These are phyloP conservation scores for Tuta absoluta DNA, from an alignment of 2,888 invertebrate genomes.

Conservation along the genomic window DNA sequence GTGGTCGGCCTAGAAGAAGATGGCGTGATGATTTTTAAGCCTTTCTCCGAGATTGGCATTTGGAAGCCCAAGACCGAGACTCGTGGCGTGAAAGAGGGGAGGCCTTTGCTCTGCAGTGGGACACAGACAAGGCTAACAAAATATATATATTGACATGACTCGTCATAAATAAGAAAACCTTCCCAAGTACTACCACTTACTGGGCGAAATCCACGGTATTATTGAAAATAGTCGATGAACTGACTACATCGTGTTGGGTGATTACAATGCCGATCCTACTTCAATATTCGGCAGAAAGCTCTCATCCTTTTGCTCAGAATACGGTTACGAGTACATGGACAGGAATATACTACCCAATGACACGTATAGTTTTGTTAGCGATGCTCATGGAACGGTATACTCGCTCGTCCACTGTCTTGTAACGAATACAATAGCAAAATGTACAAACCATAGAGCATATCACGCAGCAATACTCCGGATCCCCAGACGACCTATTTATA, in stretches of 20 bases:
- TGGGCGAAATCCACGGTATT: not conserved
- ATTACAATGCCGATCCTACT: conserved; percentile 7
- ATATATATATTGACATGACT: not conserved
- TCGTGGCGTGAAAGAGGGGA: no score
- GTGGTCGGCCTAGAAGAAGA: no score
- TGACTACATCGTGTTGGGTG: not conserved
- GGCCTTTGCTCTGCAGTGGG: no score
- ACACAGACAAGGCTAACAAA: not conserved
- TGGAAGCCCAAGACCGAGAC: no score
- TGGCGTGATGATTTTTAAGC: no score
- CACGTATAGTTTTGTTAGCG: conserved; percentile 11
- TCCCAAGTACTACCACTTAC: not conserved
- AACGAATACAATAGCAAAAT: not conserved
- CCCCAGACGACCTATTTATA: no score
- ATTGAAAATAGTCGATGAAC: not conserved
- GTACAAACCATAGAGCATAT: no score
- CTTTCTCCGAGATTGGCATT: no score
- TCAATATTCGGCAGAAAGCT: not conserved
- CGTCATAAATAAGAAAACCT: not conserved
- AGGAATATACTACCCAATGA: not conserved
- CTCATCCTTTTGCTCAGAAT: not conserved
- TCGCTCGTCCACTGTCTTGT: conserved; percentile 1
- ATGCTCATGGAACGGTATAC: not conserved
- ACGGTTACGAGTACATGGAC: not conserved
- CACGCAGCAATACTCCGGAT: no score